Base-by-base conservation (phyloP, 1,140 invertebrate genomes). In the Acromyrmex charruanus region DNA sequence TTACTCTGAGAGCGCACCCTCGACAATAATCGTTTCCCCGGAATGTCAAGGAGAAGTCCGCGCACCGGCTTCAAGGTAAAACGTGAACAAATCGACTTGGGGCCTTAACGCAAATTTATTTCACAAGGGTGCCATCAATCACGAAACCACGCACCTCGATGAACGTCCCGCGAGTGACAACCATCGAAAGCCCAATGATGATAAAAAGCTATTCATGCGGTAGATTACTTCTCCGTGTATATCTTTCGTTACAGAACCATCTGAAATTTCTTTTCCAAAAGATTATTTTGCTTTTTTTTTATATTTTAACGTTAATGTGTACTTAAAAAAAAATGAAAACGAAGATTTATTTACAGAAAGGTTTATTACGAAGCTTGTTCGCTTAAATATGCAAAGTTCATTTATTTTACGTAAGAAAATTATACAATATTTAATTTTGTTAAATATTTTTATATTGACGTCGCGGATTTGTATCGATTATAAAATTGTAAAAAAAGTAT, bases 1-100 rank as follows among this genome's bases (percentile, higher is more conserved):
- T 88, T 85, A 77, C 18, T 25, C 31, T 21, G 51, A 49, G 25
- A 65, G 53, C 72, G 75, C 68, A 18, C 75, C n/a, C 61, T 58
- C 75, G 79, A 89, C 74, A 89, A 89, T 89, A 85, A 87, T 35
- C 84, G 63, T 87, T 90, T 82, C 44, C 59, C 21, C 55, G 58
- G 72, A 59, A 81, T 89, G 84, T 77, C 65, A 77, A 89, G 63
- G 71, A 87, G 44, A 82, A 82, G 68, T 79, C 21, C 71, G 58
- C 61, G 14, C 25, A 79, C 21, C 16, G 44, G 7, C 53, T 49
- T 35, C n/a, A 6, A 66, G 39, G 49, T 85, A 35, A 71, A 35
- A 58, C 51, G 28, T 10, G 53, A 35, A 59, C 21, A 81, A 77
- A 77, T 75, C 49, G 71, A 51, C 58, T 16, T 18, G 31, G n/a